phyloP scores from a whole-genome alignment of 2,797 vertebrate genomes.

The Antennarius maculatus region DNA sequence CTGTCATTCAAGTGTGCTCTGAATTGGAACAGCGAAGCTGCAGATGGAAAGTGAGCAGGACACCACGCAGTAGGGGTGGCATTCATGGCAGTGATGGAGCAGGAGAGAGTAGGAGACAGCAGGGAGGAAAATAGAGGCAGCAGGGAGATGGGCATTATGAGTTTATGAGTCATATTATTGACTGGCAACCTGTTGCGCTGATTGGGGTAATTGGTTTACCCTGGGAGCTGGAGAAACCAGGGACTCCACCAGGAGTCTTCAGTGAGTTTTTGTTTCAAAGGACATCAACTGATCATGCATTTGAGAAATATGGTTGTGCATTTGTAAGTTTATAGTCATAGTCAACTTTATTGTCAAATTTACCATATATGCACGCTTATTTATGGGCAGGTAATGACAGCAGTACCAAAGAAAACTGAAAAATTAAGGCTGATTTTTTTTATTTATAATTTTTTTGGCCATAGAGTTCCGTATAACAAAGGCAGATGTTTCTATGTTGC shows the following conservation, averaged over 20 bases:
- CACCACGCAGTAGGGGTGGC: slow-evolving; percentile 32
- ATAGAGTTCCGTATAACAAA: neutral
- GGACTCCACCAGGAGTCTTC: slow-evolving; percentile 50
- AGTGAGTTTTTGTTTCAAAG: slow-evolving; percentile 60
- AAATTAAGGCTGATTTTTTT: slow-evolving; percentile 25
- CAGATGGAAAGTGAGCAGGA: slow-evolving; percentile 62
- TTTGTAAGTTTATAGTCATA: slow-evolving; percentile 8
- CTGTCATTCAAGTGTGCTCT: slow-evolving; percentile 43
- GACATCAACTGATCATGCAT: slow-evolving; percentile 21
- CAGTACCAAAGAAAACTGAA: slow-evolving; percentile 29
- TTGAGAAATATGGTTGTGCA: slow-evolving; percentile 33
- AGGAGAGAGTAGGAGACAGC: slow-evolving; percentile 47
- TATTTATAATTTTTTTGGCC: slow-evolving; percentile 4
- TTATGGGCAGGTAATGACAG: slow-evolving; percentile 22
- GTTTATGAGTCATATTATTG: slow-evolving; percentile 77
- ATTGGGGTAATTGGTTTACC: slow-evolving; percentile 74
- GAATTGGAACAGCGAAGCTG: slow-evolving; percentile 43
- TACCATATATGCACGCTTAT: slow-evolving; percentile 24
- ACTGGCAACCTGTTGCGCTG: slow-evolving; percentile 67
- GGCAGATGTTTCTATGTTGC: too few relatives aligned
- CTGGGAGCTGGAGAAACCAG: slow-evolving; percentile 49
- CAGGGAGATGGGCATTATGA: slow-evolving; percentile 53
- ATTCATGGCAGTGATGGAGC: slow-evolving; percentile 52
- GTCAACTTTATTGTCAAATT: too few relatives aligned
- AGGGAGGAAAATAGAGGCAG: slow-evolving; percentile 50